Percentiles rank a stretch among this genome's conserved stretches.
Conservation (phyloP, 2,888 invertebrate genomes). For the Chymomyza fuscimana region DNA sequence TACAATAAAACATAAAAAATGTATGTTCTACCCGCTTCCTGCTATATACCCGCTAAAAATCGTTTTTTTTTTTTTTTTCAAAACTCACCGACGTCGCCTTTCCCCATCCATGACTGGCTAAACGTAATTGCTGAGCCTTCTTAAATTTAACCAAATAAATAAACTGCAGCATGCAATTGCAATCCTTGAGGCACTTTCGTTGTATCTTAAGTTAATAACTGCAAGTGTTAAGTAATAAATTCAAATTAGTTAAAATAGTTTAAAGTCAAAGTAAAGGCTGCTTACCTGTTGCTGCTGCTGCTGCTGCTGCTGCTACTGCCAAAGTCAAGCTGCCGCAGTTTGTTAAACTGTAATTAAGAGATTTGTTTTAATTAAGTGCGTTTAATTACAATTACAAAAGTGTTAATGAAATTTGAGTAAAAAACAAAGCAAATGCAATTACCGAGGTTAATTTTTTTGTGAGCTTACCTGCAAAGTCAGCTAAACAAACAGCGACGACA, state of each 20-base stretch:
- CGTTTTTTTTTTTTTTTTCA: no score
- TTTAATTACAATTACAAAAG: not conserved
- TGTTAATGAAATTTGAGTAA: not conserved
- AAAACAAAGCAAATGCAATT: not conserved
- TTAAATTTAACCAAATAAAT: not conserved
- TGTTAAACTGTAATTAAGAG: not conserved
- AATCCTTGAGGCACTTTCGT: constrained; percentile 26
- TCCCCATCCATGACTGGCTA: constrained; percentile 55
- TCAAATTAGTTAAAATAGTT: not conserved
- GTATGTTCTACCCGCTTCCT: no score
- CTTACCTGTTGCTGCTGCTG: constrained; percentile 39
- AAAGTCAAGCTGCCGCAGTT: not conserved
- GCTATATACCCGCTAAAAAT: no score
- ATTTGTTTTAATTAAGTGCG: not conserved
- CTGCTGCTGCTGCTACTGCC: constrained; percentile 12
- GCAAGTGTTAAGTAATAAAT: not conserved
- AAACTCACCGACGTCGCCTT: constrained; percentile 65
- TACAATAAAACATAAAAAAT: no score
- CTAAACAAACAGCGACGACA: constrained; percentile 6
- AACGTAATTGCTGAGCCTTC: constrained; percentile 24
- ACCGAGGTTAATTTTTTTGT: not conserved
- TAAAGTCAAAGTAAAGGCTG: not conserved
- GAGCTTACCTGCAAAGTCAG: constrained; percentile 25
- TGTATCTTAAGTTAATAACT: constrained; percentile 35
- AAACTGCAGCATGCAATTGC: constrained; percentile 4